Percentiles rank a stretch among this genome's conserved stretches.
Evolutionary conservation across 2,888 invertebrate genomes (phyloP).

Genomic region (Cheilosia vernalis): DNA sequence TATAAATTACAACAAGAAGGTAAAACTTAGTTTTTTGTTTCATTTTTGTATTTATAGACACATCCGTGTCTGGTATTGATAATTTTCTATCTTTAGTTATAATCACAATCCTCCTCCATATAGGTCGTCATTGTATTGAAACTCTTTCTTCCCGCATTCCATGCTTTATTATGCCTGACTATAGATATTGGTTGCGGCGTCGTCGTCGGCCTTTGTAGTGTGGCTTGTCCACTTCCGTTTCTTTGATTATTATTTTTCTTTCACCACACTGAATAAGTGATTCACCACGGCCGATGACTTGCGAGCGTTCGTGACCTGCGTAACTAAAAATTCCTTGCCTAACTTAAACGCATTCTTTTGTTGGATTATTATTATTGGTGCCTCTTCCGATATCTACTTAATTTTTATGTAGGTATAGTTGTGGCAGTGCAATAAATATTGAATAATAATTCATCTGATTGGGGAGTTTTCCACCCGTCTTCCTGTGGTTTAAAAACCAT

Average conservation of each 20-base stretch:
- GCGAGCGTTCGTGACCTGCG: constrained; percentile 35
- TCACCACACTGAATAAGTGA: neutral
- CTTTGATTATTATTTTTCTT: constrained; percentile 16
- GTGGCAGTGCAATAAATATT: neutral
- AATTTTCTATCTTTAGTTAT: neutral
- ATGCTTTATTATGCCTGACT: neutral
- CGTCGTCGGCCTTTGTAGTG: neutral
- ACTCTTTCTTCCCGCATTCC: constrained; percentile 6
- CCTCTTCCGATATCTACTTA: neutral
- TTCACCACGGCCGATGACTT: constrained; percentile 1
- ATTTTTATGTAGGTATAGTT: too few species aligned
- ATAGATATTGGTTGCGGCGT: neutral
- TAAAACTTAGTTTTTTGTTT: too few species aligned
- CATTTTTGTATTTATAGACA: too few species aligned
- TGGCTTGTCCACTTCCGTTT: constrained; percentile 26
- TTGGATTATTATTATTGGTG: neutral
- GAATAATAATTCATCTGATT: too few species aligned
- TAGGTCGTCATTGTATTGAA: neutral
- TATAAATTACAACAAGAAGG: too few species aligned
- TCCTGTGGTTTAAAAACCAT: too few species aligned
- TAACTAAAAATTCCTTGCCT: constrained; percentile 19
- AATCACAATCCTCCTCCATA: neutral
- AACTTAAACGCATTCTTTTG: neutral
- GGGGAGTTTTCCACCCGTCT: too few species aligned
- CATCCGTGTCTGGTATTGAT: neutral